Percentiles rank a stretch among this genome's conserved stretches.
phyloP scores from a whole-genome alignment of 2,888 invertebrate species.

The Dugesia japonica region DNA sequence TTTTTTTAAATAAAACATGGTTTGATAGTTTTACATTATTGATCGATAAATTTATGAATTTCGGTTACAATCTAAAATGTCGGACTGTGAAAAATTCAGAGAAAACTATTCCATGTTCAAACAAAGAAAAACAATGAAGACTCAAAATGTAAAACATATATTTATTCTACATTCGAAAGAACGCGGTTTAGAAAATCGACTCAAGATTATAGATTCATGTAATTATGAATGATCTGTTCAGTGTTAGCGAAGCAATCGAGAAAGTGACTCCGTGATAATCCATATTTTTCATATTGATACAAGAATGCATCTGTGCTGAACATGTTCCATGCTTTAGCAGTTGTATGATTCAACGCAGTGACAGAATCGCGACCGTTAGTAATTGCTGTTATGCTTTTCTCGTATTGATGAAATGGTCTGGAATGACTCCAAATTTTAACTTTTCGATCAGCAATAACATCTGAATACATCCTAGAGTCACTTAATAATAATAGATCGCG shows the following conservation, averaged over 20 bases:
- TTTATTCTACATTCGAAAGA: too few species aligned
- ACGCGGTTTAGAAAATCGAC: too few species aligned
- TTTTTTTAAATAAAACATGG: too few species aligned
- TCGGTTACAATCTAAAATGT: too few species aligned
- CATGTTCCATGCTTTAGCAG: conserved; percentile 48
- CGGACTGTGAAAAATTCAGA: too few species aligned
- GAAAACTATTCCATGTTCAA: too few species aligned
- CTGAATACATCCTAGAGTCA: background rate
- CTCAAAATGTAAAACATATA: too few species aligned
- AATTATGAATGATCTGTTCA: conserved; percentile 45
- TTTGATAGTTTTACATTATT: too few species aligned
- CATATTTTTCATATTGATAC: conserved; percentile 47
- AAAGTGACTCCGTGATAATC: conserved; percentile 46
- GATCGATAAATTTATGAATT: too few species aligned
- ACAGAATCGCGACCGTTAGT: conserved; percentile 44
- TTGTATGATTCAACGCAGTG: conserved; percentile 40
- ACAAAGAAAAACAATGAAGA: too few species aligned
- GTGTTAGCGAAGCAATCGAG: conserved; percentile 44
- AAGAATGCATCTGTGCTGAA: conserved; percentile 47
- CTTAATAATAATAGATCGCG: background rate
- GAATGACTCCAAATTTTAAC: conserved; percentile 37
- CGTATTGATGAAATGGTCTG: conserved; percentile 41
- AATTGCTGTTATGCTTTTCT: conserved; percentile 43
- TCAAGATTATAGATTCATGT: conserved; percentile 22
- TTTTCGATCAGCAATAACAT: background rate